phyloP scores from a whole-genome alignment of 2,797 vertebrate genomes.

The Hippocampus kuda region DNA sequence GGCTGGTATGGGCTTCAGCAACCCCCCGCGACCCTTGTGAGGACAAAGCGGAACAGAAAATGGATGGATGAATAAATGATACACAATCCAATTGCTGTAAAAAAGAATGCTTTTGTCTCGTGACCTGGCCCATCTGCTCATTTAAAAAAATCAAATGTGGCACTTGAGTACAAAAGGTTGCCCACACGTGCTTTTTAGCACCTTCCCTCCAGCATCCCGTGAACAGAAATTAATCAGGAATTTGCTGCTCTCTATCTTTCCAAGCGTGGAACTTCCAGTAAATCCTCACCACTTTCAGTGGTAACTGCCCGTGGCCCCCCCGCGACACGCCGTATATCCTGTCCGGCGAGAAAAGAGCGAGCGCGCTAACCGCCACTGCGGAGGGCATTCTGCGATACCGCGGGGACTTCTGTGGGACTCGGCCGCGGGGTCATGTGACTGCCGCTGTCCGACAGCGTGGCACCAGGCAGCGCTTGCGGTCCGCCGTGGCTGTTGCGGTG shows the following conservation, averaged over 20 bases:
- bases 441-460: conserved; percentile 52
- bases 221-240: conserved; percentile 33
- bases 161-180: not conserved
- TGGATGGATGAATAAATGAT: too few relatives aligned
- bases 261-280: conserved; percentile 50
- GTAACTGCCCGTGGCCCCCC: conserved; percentile 40
- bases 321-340: conserved; percentile 51
- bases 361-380: conserved; percentile 9
- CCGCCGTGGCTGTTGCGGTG: conserved; percentile 50
- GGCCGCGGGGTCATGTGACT: conserved; percentile 57
- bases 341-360: conserved; percentile 14
- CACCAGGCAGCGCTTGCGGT: conserved; percentile 59
- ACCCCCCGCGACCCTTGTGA: too few relatives aligned
- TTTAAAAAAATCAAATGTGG: not conserved
- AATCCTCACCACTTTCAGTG: conserved; percentile 44
- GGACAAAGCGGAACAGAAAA: too few relatives aligned
- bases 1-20: too few relatives aligned
- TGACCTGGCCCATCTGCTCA: not conserved
- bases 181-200: conserved; percentile 4
- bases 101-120: too few relatives aligned
- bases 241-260: conserved; percentile 43
- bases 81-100: too few relatives aligned
- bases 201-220: conserved; percentile 28
- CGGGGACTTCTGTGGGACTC: conserved; percentile 48
- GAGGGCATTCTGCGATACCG: conserved; percentile 44